These are phyloP conservation scores for Octopus sinensis DNA, from an alignment of 1,140 invertebrate genomes.

Conservation along the genomic window DNA sequence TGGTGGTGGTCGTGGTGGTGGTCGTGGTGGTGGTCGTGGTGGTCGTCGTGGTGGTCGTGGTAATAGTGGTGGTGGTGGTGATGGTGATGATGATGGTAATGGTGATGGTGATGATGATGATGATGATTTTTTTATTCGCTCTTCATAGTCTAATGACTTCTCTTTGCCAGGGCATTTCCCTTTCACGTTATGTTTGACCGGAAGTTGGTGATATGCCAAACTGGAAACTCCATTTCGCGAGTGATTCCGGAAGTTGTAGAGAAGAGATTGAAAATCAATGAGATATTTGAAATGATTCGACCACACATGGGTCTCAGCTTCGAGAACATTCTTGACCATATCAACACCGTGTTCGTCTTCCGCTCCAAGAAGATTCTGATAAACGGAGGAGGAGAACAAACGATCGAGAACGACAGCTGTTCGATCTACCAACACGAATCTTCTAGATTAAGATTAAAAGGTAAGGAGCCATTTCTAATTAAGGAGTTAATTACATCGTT, in stretches of 20 bases:
- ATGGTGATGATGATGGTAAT: no score
- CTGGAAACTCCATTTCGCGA: constrained; percentile 76
- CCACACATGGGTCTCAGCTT: constrained; percentile 85
- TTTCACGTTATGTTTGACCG: constrained; percentile 92
- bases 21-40: no score
- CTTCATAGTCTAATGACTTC: not conserved
- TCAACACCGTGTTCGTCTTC: constrained; percentile 92
- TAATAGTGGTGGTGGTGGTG: no score
- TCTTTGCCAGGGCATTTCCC: constrained; percentile 72
- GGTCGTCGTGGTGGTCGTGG: no score
- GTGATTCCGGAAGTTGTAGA: constrained; percentile 72
- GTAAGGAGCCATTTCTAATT: not conserved
- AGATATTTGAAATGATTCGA: constrained; percentile 77
- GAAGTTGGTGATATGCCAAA: constrained; percentile 79
- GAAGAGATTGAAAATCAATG: constrained; percentile 69
- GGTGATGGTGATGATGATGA: no score
- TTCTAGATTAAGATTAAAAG: constrained; percentile 63
- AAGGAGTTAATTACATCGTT: no score
- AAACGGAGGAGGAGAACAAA: constrained; percentile 20
- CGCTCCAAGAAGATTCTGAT: constrained; percentile 32
- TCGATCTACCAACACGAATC: constrained; percentile 31
- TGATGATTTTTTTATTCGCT: not conserved
- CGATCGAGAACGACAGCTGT: constrained; percentile 14
- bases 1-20: no score
- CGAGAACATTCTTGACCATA: constrained; percentile 87